A percentile compares a stretch with the other conserved stretches of the same genome.
Evolutionary conservation across 2,888 invertebrate genomes (phyloP).

Genomic region (Gasteruption jaculator): DNA sequence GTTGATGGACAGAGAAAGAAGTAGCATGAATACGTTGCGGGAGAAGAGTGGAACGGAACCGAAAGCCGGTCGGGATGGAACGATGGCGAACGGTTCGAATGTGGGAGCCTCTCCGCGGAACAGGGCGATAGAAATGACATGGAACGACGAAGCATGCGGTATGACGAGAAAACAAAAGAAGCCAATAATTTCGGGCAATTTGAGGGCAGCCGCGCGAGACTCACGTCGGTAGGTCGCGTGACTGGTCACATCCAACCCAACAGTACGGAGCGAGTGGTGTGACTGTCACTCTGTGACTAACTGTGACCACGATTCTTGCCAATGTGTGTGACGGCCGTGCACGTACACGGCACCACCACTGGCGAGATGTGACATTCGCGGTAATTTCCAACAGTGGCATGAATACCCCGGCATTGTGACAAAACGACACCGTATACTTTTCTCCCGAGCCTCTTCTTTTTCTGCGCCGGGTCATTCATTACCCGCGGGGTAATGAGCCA

Average conservation of each 20-base stretch:
- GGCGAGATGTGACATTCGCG: constrained; percentile 27
- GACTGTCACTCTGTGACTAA: constrained; percentile 27
- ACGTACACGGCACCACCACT: constrained; percentile 27
- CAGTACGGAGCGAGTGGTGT: constrained; percentile 21
- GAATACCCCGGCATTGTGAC: constrained; percentile 31
- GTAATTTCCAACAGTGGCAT: constrained; percentile 25
- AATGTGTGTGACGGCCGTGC: constrained; percentile 19
- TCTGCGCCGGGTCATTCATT: too few relatives aligned
- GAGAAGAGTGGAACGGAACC: constrained; percentile 10
- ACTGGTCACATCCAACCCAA: constrained; percentile 29
- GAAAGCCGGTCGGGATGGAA: constrained; percentile 5
- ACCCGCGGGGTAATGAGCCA: too few relatives aligned
- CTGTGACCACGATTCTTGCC: constrained; percentile 8
- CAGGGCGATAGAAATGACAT: constrained; percentile 41
- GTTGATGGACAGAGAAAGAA: too few relatives aligned
- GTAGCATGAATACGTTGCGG: neutral
- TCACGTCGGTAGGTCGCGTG: constrained; percentile 32
- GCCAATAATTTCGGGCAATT: constrained; percentile 51
- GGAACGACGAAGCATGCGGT: constrained; percentile 41
- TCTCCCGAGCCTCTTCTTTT: constrained; percentile 22
- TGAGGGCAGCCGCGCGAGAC: constrained; percentile 49
- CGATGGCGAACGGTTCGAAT: constrained; percentile 16
- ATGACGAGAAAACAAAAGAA: constrained; percentile 51
- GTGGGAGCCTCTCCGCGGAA: constrained; percentile 31
- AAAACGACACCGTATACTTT: constrained; percentile 31